Evolutionary conservation across 2,888 invertebrate species (phyloP), one percentile per base, ranked within the genome.

Genomic region (Aspidapion aeneum): DNA sequence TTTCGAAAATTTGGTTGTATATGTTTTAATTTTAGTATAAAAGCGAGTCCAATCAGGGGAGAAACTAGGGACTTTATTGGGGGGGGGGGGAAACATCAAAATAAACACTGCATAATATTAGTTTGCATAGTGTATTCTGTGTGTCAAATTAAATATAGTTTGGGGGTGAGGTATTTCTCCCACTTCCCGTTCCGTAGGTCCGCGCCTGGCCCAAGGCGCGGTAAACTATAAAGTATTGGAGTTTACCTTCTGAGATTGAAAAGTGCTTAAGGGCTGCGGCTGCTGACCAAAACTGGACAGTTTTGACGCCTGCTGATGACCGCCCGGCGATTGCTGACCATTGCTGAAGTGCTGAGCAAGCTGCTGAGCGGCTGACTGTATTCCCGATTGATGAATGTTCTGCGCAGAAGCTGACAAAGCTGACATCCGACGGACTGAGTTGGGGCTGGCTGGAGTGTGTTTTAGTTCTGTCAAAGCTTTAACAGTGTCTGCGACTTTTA

Each of bases 381-480:
- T 58, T 48, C 69, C 70, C 17, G 66, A 62, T 60, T 74, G 76
- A 64, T 74, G 77, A 12, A 76, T 74, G 54, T 77, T 74, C 69
- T 79, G 79, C 1, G 78, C 71, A 21, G 78, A 75, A n/a, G 70
- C 64, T 2, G 78, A 77, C 70, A 78, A 76, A 9, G 68, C 64
- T 1, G 78, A 76, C 71, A 77, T 76, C 49, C 89, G 85, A 5
- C 91, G 84, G 21, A 90, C 80, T 2, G 90, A 84, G 68, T 89
- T 88, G 2, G 94, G 94, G 69, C 93, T 94, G 1, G 93, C 93
- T 0, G 94, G 93, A 73, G 90, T 93, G 80, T 94, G 94, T 72
- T 91, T 89, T 66, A 93, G 80, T 74, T 93, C 92, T 0, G 93
- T 93, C 62, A 94, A 80, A 52, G 91, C 93, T 76, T 93, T 91